Evolutionary conservation across 2,888 invertebrate species (phyloP).

Genomic region (Chaetogeoica ovagalla): DNA sequence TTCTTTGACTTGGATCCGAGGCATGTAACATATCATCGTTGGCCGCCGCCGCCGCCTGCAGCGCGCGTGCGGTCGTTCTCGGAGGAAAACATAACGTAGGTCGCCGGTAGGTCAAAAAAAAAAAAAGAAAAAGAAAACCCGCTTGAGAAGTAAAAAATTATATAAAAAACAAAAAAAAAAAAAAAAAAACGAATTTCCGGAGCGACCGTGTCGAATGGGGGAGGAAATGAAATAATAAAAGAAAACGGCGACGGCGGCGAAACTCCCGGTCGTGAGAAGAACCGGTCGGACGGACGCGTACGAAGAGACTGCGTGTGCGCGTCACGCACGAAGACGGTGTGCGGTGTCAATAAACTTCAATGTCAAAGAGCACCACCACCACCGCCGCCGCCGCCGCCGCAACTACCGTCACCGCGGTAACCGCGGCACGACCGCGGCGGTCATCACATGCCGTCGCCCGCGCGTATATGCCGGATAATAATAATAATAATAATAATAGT

Average conservation of each 20-base stretch:
- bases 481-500: no score
- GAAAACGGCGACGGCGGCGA: neutral
- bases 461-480: no score
- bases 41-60: no score
- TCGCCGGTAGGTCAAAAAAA: no score
- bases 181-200: no score
- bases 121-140: no score
- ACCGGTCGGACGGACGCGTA: constrained; percentile 39
- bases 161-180: no score
- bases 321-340: constrained; percentile 11
- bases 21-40: constrained; percentile 58
- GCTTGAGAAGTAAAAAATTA: no score
- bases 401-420: neutral
- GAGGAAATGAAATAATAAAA: no score
- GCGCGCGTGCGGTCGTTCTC: constrained; percentile 21
- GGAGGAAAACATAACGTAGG: constrained; percentile 20
- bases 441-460: constrained; percentile 8
- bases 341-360: constrained; percentile 46
- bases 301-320: constrained; percentile 30
- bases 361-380: constrained; percentile 47
- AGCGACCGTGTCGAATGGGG: no score
- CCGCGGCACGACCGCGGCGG: constrained; percentile 28
- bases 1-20: constrained; percentile 57
- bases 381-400: neutral
- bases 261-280: neutral